Percentiles rank a stretch among this genome's conserved stretches.
These are phyloP conservation scores for Parochlus steinenii DNA, from an alignment of 2,888 invertebrate genomes.

Conservation along the genomic window DNA sequence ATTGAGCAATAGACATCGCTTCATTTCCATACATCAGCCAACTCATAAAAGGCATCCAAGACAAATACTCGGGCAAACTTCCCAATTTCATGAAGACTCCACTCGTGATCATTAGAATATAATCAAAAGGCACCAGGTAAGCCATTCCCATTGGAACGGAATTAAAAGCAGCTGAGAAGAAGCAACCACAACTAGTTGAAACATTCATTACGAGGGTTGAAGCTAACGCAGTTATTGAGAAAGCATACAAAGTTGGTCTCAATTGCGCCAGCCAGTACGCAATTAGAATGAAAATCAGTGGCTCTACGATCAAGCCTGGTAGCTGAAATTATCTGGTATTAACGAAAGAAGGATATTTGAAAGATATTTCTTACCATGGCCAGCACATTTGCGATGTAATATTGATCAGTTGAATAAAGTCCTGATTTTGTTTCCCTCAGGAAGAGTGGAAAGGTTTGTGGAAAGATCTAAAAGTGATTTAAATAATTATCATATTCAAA, in stretches of 20 bases:
- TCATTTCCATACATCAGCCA: conserved; percentile 82
- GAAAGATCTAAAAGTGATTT: too few species aligned
- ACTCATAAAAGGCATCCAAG: conserved; percentile 65
- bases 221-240: conserved; percentile 48
- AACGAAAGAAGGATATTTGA: conserved; percentile 6
- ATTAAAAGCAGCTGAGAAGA: conserved; percentile 72
- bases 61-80: conserved; percentile 48
- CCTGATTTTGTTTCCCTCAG: conserved; percentile 68
- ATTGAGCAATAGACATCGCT: conserved; percentile 64
- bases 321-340: conserved; percentile 38
- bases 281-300: conserved; percentile 61
- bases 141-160: conserved; percentile 66
- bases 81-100: conserved; percentile 70
- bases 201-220: conserved; percentile 69
- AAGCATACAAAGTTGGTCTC: conserved; percentile 46
- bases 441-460: conserved; percentile 52
- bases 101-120: conserved; percentile 71
- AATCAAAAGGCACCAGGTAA: conserved; percentile 73
- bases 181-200: conserved; percentile 72
- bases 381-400: conserved; percentile 63
- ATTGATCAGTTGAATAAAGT: conserved; percentile 60
- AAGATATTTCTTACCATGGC: conserved; percentile 47
- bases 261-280: conserved; percentile 82
- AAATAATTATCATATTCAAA: too few species aligned
- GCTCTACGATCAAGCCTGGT: conserved; percentile 71